Conservation (phyloP, 2,797 vertebrate species). For the Dallia pectoralis region DNA sequence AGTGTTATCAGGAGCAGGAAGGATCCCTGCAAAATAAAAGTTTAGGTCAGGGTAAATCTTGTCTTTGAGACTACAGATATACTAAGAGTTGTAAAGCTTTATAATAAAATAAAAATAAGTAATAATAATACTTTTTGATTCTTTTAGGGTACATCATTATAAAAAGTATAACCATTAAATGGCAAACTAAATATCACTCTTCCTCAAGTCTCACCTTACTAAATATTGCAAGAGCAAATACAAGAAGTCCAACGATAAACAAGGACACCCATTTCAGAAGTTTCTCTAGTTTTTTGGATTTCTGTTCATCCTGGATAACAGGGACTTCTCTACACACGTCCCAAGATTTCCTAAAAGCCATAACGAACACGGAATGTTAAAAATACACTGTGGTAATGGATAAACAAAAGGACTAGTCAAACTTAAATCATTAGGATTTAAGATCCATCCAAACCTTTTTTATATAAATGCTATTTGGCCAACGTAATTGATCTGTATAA, state of each 20-base stretch:
- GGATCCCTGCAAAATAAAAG: slow-evolving; percentile 45
- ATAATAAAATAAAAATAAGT: no score
- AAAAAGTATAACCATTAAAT: neutral
- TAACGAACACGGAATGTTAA: neutral
- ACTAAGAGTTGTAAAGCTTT: neutral
- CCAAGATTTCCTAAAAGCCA: slow-evolving; percentile 52
- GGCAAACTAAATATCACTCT: neutral
- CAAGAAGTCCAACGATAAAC: slow-evolving; percentile 26
- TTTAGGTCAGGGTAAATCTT: neutral
- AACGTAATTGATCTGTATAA: neutral
- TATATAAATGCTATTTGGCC: neutral
- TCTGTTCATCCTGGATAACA: slow-evolving; percentile 53
- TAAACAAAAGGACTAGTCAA: neutral
- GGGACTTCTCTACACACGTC: slow-evolving; percentile 56
- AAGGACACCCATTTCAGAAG: slow-evolving; percentile 43
- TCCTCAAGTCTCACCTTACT: slow-evolving; percentile 62
- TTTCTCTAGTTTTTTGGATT: slow-evolving; percentile 58
- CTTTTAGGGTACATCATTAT: neutral
- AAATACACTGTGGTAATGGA: neutral
- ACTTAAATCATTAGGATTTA: neutral
- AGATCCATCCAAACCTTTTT: neutral
- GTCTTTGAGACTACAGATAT: neutral
- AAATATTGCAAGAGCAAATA: slow-evolving; percentile 62
- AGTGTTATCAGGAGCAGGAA: slow-evolving; percentile 67
- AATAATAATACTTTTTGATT: neutral